Conservation (phyloP, 1,140 invertebrate species). For the Magallana angulata region DNA sequence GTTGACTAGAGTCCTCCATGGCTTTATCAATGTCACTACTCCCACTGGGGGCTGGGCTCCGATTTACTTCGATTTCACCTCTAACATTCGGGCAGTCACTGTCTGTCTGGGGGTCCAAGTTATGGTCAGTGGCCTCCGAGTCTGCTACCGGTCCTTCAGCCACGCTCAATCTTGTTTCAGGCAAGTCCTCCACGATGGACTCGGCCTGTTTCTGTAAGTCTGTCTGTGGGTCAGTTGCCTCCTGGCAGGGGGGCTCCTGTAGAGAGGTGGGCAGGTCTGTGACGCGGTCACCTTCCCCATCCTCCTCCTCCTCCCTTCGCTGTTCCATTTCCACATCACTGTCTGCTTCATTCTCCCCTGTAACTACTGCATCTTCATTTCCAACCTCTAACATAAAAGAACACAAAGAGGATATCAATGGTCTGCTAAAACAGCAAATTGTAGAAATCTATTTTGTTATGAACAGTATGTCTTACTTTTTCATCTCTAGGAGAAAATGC, state of each 20-base stretch:
- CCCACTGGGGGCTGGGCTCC: not conserved
- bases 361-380: not conserved
- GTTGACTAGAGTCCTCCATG: not conserved
- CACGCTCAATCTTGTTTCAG: too few species aligned
- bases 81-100: not conserved
- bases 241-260: not conserved
- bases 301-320: not conserved
- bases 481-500: not conserved
- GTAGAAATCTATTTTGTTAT: not conserved
- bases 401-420: not conserved
- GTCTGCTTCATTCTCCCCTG: not conserved
- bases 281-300: not conserved
- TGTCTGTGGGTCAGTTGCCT: not conserved
- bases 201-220: too few species aligned
- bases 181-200: too few species aligned
- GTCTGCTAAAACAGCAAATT: not conserved
- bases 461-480: not conserved
- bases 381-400: not conserved
- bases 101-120: too few species aligned
- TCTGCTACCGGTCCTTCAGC: too few species aligned
- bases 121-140: too few species aligned
- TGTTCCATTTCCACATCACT: not conserved
- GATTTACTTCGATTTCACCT: not conserved
- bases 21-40: not conserved
- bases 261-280: not conserved